phyloP scores from a whole-genome alignment of 2,888 invertebrate species.

The Maniola hyperantus region DNA sequence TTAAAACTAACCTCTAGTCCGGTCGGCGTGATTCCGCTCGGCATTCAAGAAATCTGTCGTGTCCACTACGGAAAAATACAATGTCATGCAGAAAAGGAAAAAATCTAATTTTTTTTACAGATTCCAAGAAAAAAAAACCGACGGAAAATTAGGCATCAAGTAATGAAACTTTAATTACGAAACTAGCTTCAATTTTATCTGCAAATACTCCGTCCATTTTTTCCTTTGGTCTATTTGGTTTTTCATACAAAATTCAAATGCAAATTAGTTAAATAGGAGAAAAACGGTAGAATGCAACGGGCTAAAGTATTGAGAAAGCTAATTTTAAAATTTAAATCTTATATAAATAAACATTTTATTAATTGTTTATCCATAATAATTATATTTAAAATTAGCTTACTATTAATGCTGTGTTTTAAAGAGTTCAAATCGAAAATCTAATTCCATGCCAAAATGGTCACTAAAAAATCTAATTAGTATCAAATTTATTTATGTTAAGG shows the following conservation, averaged over 20 bases:
- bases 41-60: conserved; percentile 74
- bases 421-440: too few species aligned
- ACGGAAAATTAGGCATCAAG: neutral
- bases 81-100: conserved; percentile 25
- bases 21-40: conserved; percentile 70
- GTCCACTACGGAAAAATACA: conserved; percentile 56
- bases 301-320: too few species aligned
- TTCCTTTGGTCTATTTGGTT: neutral
- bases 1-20: conserved; percentile 66
- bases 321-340: too few species aligned
- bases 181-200: neutral
- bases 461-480: neutral
- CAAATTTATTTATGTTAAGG: neutral
- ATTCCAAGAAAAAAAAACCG: neutral
- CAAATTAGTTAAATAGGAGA: neutral
- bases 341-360: too few species aligned
- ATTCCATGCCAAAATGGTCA: neutral
- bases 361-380: too few species aligned
- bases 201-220: neutral
- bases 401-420: too few species aligned
- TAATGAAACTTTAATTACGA: neutral
- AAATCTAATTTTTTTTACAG: neutral
- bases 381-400: too few species aligned
- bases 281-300: neutral
- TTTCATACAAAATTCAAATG: neutral